Evolutionary conservation across 2,888 invertebrate species (phyloP).

Genomic region (Ariolimax columbianus): DNA sequence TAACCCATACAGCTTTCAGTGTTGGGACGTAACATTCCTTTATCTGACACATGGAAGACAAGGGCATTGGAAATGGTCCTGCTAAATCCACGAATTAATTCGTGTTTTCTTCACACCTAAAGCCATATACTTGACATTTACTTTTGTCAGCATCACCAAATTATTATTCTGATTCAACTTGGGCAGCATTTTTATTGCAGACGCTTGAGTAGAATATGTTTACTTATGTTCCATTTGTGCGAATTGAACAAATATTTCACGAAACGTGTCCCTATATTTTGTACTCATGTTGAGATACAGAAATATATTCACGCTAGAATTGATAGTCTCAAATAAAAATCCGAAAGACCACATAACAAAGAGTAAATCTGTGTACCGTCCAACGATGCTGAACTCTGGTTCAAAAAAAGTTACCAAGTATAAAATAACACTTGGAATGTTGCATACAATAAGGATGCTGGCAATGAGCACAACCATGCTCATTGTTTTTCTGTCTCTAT

Average conservation of each 20-base stretch:
- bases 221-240: no score
- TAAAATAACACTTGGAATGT: neutral
- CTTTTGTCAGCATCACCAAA: no score
- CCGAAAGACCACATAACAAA: neutral
- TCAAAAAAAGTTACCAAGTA: neutral
- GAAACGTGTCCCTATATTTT: conserved; percentile 8
- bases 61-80: no score
- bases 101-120: no score
- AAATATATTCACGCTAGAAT: conserved; percentile 19
- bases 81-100: no score
- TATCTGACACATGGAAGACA: no score
- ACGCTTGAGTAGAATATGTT: no score
- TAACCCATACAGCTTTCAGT: no score
- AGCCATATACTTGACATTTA: no score
- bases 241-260: neutral
- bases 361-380: neutral
- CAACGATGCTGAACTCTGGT: conserved; percentile 10
- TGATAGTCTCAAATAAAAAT: neutral
- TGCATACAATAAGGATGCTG: neutral
- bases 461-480: conserved; percentile 15
- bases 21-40: no score
- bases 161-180: no score
- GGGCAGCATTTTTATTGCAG: no score
- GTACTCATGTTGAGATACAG: conserved; percentile 22
- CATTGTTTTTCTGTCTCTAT: neutral